Evolutionary conservation across 2,113 vertebrate species (phyloP), one percentile per base, ranked within the genome.

Genomic region (Tylochromis polylepis): DNA sequence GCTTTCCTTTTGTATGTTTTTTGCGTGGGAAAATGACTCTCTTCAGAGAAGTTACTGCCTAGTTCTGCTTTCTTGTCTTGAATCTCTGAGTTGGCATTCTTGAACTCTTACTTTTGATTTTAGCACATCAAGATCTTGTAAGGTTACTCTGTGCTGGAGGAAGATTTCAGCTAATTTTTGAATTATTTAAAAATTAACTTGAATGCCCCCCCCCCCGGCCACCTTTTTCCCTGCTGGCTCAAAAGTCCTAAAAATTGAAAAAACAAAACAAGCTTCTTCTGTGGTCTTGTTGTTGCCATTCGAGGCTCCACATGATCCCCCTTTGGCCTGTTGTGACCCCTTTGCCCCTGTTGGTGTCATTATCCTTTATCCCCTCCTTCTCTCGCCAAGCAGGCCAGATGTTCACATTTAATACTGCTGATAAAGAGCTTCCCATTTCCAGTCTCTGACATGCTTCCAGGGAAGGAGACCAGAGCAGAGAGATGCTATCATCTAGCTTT

Each of bases 381-480:
- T 89, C 92, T 82, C 70, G 49, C 84, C 84, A 85, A 85, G 82
- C 84, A 65, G 85, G 59, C 92, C 95, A 95, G 94, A 95, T 95
- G 93, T 95, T 93, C 79, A 38, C 84, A 87, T 85, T 87, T 88
- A 90, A 91, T 46, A 31, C 85, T 60, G 72, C 87, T 72, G 87
- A 93, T 94, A 84, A 91, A 93, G 67, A 79, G 27, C 31, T 82
- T 87, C 58, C 36, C 27, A 81, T 93, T 90, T 91, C 77, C 89
- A 93, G 86, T 24, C 8, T 65, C 43, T 24, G 14, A 11, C 46
- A 53, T 51, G 43, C 43, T 51, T 51, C 24, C 70, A 83, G 51
- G 78, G 24, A 77, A 62, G 78, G 34, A 51, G 27, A 80, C 57
- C 67, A 70, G n/a, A 78, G 46, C 22, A 11, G 24, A 77, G 41